Evolutionary conservation across 2,113 vertebrate species (phyloP), one percentile per base, ranked within the genome.

Genomic region (Oriolus oriolus): DNA sequence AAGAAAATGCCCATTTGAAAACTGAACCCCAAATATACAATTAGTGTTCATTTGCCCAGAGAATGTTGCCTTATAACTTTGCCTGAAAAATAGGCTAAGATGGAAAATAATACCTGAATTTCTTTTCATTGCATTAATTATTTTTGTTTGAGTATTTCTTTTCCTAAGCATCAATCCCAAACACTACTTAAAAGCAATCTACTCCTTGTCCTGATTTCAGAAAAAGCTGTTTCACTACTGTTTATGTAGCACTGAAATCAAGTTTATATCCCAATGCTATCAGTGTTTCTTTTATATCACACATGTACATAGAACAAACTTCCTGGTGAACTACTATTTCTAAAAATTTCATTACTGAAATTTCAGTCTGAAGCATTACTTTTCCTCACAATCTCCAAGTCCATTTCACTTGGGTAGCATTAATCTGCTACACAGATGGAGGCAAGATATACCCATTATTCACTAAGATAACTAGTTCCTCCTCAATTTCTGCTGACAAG

Each of bases 391-490:
- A 75, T 93, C 94, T 56, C 69, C 39, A 10, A 90, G 74, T 64
- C 69, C 64, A 80, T 96, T 96, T 52, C 93, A 90, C 63, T 88
- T 68, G 79, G 53, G 83, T 77, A 93, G 42, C 87, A 97, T 95
- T 94, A 96, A 96, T 97, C 95, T 97, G 45, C 65, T 91, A 60
- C 70, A 26, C 18, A 83, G 47, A 88, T 3, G 30, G 82, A 93
- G 82, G 82, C 76, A 96, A 95, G 93, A 94, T 91, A 65, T 80
- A 96, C 91, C 83, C 92, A 88, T 97, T 95, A 96, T 89, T 96
- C 91, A 49, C 71, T 78, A 89, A 95, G 91, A 95, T 93, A 97
- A 97, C 90, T 83, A 93, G 71, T 79, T 90, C 39, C 70, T 87
- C 35, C 70, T 93, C 42, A 84, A 8, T 95, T 97, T 95, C 83